phyloP scores from a whole-genome alignment of 2,113 vertebrate genomes.

The Trachemys scripta region DNA sequence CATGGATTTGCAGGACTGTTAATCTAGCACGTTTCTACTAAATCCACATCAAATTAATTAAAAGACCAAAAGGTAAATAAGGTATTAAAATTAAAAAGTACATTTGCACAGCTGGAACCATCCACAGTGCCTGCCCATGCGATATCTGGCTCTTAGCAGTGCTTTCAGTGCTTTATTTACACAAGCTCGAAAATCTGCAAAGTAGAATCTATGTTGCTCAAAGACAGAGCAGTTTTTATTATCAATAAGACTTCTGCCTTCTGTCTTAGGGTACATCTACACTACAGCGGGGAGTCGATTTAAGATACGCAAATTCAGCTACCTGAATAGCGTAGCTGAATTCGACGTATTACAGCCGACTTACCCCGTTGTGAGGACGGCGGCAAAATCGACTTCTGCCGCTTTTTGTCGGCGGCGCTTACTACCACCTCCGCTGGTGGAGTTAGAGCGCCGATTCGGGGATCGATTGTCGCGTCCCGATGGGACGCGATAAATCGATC shows the following conservation, averaged over 20 bases:
- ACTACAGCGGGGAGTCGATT: too few species aligned
- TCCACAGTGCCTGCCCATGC: neutral
- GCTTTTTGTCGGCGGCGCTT: too few species aligned
- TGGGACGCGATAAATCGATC: too few species aligned
- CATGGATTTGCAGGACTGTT: neutral
- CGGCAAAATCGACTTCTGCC: too few species aligned
- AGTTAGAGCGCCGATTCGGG: too few species aligned
- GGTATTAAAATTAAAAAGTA: neutral
- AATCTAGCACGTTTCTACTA: neutral
- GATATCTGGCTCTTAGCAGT: neutral
- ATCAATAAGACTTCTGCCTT: neutral
- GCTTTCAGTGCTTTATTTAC: neutral
- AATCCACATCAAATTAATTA: neutral
- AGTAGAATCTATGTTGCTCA: neutral
- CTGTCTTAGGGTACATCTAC: too few species aligned
- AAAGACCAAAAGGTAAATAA: constrained; percentile 3
- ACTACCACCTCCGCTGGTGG: too few species aligned
- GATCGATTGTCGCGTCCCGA: too few species aligned
- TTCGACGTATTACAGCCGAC: too few species aligned
- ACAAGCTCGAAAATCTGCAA: neutral
- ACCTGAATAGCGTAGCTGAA: too few species aligned
- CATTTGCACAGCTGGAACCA: neutral
- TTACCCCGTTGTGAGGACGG: too few species aligned
- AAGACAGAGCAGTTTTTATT: neutral
- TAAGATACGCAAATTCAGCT: too few species aligned